phyloP scores from a whole-genome alignment of 2,888 invertebrate species.

The Cremastinae sp. region DNA sequence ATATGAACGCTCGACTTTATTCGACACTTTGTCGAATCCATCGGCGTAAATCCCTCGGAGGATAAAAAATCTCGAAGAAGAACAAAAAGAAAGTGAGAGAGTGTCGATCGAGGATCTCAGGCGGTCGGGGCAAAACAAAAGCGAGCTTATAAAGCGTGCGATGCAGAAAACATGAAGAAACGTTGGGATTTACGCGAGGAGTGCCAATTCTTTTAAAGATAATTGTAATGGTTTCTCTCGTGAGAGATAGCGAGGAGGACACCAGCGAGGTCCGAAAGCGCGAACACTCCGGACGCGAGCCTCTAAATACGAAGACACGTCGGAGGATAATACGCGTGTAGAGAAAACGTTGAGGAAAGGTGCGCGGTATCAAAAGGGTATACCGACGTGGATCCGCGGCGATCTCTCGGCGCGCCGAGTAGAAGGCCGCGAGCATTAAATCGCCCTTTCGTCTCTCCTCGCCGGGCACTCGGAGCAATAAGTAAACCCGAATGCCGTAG shows the following conservation, averaged over 20 bases:
- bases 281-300: not conserved
- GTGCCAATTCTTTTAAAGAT: constrained; percentile 62
- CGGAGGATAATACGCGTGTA: not conserved
- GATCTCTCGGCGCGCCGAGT: constrained; percentile 46
- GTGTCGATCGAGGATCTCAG: constrained; percentile 46
- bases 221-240: constrained; percentile 67
- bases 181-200: constrained; percentile 46
- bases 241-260: constrained; percentile 61
- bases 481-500: constrained; percentile 77
- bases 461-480: constrained; percentile 72
- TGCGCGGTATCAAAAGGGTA: constrained; percentile 63
- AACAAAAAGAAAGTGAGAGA: constrained; percentile 23
- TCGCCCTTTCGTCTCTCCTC: constrained; percentile 59
- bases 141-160: constrained; percentile 19
- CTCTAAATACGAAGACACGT: not conserved
- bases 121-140: constrained; percentile 23
- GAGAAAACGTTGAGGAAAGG: constrained; percentile 51
- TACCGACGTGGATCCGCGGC: constrained; percentile 54
- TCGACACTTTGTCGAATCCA: constrained; percentile 19
- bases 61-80: constrained; percentile 20
- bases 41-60: constrained; percentile 20
- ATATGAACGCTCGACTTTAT: not conserved
- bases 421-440: constrained; percentile 71
- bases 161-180: not conserved
- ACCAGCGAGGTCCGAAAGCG: constrained; percentile 46